Base-by-base conservation (phyloP, 2,113 vertebrate species). In the Hippocampus barbouri region DNA sequence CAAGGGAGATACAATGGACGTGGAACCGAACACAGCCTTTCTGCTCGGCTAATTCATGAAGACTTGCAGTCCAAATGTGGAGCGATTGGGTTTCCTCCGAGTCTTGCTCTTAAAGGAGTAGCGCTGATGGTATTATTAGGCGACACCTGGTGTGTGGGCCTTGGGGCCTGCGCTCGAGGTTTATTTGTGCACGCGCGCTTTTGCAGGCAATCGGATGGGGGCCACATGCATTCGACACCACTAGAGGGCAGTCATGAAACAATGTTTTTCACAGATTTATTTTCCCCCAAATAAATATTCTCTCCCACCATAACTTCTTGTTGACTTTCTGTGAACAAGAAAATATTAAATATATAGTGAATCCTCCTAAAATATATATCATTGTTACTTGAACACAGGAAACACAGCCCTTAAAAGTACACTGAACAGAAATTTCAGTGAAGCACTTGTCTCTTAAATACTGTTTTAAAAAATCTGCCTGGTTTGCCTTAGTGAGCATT, bases 61-160 rank as follows among this genome's bases (percentile, higher is more conserved):
- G 78, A 64, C 70, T 51, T 72, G 73, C 54, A 71, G 66, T 79
- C 30, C 77, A 78, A 70, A 49, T 79, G 82, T 45, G 66, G 57
- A 73, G 66, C 83, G 77, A 70, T 88, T 82, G 71, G 27, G 77
- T 89, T 88, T 84, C 87, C 78, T 45, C 30, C 70, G 78, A 67
- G 59, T 72, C 72, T 16, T 64, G 69, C 83, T 86, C 88, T 91
- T 93, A 92, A 92, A 92, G 92, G 85, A 72, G 80, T 86, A 89
- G 89, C 76, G 75, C n/a, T 23, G 53, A 0, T 53, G 77, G 69
- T 87, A 89, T 87, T 86, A 85, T 91, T 88, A 90, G 85, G 76
- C 40, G 78, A 84, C 87, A 88, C 78, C 76, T 69, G 77, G 67
- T 59, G 73, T 23, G 74, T 27, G 53, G 59, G 0, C 47, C 64